phyloP scores from a whole-genome alignment of 2,797 vertebrate species.

The Sebastes reedi region DNA sequence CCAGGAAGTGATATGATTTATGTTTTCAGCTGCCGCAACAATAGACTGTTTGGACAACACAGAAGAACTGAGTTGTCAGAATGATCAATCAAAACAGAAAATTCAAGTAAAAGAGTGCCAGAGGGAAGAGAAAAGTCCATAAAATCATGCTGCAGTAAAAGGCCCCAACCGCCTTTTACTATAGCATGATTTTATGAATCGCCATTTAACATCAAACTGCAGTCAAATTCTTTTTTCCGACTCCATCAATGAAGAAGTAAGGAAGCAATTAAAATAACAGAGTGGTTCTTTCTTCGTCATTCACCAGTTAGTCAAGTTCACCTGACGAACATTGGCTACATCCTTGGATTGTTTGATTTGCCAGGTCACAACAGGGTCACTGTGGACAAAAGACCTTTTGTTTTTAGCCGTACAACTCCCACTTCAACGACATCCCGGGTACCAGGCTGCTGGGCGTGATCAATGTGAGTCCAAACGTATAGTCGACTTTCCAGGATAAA shows the following conservation, averaged over 20 bases:
- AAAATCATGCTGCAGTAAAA: too few species aligned
- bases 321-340: constrained; percentile 30
- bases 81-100: neutral
- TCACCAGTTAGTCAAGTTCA: constrained; percentile 9
- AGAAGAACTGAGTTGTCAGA: neutral
- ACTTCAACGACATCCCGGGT: constrained; percentile 3
- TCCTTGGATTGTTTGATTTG: constrained; percentile 41
- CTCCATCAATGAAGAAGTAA: neutral
- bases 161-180: too few species aligned
- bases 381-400: constrained; percentile 42
- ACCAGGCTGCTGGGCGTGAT: constrained; percentile 24
- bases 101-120: neutral
- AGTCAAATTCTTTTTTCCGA: neutral
- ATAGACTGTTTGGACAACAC: neutral
- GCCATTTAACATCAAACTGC: neutral
- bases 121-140: neutral
- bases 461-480: neutral
- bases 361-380: constrained; percentile 14
- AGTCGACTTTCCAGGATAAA: constrained; percentile 8
- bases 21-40: neutral
- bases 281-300: neutral
- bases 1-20: neutral
- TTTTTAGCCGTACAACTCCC: constrained; percentile 4
- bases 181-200: neutral
- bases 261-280: constrained; percentile 29